A percentile compares a stretch with the other conserved stretches of the same genome.
These are phyloP conservation scores for Bombus pascuorum DNA, from an alignment of 1,140 invertebrate species.

Conservation along the genomic window DNA sequence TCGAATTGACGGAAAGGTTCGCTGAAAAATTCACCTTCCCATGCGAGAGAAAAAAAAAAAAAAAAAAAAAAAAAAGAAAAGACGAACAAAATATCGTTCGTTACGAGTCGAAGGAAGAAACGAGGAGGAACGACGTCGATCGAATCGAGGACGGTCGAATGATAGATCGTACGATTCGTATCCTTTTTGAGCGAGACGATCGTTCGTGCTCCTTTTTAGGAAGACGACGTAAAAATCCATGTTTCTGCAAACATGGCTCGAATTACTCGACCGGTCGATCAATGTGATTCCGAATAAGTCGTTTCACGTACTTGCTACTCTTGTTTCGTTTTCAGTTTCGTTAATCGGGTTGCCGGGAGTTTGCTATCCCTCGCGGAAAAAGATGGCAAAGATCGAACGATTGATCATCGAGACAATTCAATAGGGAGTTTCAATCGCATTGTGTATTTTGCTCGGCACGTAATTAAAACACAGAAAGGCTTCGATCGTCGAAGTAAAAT, in stretches of 20 bases:
- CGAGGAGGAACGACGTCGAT: neutral
- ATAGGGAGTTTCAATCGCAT: neutral
- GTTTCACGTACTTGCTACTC: neutral
- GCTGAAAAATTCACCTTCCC: neutral
- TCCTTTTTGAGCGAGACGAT: constrained; percentile 29
- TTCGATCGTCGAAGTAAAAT: too few species aligned
- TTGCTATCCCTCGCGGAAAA: neutral
- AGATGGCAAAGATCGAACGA: neutral
- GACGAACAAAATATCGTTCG: neutral
- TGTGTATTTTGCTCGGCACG: neutral
- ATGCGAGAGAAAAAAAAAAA: neutral
- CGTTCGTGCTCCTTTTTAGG: constrained; percentile 21
- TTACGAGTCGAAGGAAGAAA: neutral
- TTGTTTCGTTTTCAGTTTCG: neutral
- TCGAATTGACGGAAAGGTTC: neutral
- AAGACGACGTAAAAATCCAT: constrained; percentile 23
- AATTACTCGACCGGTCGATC: constrained; percentile 10
- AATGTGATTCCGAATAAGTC: constrained; percentile 11
- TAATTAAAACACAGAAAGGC: neutral
- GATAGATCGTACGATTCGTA: constrained; percentile 44
- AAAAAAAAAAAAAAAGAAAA: neutral
- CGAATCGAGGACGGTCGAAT: constrained; percentile 45
- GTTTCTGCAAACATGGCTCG: constrained; percentile 5
- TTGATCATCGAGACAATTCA: neutral
- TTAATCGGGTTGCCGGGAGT: neutral